Percentiles rank a stretch among this genome's conserved stretches.
These are phyloP conservation scores for Solenopsis invicta DNA, from an alignment of 1,140 invertebrate genomes.

Conservation along the genomic window DNA sequence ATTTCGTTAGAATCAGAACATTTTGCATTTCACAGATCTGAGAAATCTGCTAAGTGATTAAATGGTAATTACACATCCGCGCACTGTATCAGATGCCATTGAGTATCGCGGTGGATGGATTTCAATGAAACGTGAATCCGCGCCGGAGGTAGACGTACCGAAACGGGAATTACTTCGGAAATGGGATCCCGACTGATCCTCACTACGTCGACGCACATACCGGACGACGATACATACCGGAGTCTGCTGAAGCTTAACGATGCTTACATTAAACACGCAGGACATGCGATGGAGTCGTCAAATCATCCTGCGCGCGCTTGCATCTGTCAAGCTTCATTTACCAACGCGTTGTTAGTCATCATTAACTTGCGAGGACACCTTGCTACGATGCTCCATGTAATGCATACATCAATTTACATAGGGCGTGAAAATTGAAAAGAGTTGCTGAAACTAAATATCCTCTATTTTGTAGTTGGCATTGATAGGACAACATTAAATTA, in stretches of 20 bases:
- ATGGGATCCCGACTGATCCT: neutral
- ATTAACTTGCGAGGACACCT: slow-evolving; percentile 13
- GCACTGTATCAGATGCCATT: neutral
- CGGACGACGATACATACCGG: neutral
- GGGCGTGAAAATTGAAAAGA: neutral
- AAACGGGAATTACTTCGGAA: neutral
- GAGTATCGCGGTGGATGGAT: neutral
- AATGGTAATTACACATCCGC: neutral
- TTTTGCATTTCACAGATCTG: neutral
- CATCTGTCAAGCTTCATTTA: slow-evolving; percentile 36
- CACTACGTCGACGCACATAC: neutral
- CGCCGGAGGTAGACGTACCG: too few species aligned
- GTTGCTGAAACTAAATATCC: neutral
- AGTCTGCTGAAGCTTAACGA: neutral
- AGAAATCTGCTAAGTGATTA: neutral
- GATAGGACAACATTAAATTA: too few species aligned
- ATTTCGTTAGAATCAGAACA: slow-evolving; percentile 41
- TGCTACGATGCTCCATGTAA: neutral
- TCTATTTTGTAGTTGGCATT: too few species aligned
- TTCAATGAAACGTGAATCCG: neutral
- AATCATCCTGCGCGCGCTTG: neutral
- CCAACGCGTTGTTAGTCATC: slow-evolving; percentile 18
- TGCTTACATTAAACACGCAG: neutral
- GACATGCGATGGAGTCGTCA: neutral
- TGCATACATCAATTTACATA: neutral